A percentile compares a stretch with the other conserved stretches of the same genome.
phyloP scores from a whole-genome alignment of 2,888 invertebrate genomes.

The Spodoptera picta region DNA sequence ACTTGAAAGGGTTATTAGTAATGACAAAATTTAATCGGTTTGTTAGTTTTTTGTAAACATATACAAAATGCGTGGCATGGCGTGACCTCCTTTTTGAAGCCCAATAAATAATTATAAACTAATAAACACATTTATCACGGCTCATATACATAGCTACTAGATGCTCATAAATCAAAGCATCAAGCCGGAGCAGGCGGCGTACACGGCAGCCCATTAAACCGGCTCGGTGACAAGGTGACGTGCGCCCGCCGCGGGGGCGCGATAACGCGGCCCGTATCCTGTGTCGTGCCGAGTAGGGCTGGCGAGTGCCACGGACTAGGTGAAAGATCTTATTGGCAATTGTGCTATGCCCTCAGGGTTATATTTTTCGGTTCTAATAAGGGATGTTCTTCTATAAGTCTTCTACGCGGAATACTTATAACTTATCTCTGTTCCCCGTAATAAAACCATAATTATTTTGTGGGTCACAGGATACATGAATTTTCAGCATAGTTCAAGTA shows the following conservation, averaged over 20 bases:
- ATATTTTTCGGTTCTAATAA: slow-evolving; percentile 22
- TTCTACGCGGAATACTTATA: background rate
- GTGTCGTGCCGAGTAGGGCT: slow-evolving; percentile 65
- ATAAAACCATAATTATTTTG: no score
- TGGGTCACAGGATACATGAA: background rate
- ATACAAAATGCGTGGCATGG: background rate
- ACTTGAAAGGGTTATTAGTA: no score
- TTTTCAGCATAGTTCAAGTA: slow-evolving; percentile 20
- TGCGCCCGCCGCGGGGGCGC: slow-evolving; percentile 78
- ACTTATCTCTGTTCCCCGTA: no score
- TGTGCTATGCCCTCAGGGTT: slow-evolving; percentile 28
- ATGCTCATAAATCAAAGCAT: slow-evolving; percentile 72
- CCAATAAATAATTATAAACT: slow-evolving; percentile 51
- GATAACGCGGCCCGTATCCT: slow-evolving; percentile 83
- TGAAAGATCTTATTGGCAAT: slow-evolving; percentile 35
- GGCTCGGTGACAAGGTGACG: slow-evolving; percentile 87
- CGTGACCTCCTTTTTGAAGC: slow-evolving; percentile 27
- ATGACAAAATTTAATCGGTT: no score
- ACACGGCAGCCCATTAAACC: slow-evolving; percentile 84
- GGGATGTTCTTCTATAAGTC: slow-evolving; percentile 5
- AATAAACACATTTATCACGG: slow-evolving; percentile 58
- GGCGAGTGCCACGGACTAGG: slow-evolving; percentile 18
- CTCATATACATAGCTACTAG: slow-evolving; percentile 51
- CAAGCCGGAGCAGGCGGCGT: slow-evolving; percentile 72
- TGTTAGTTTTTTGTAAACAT: no score